Conservation (phyloP, 2,888 invertebrate species). For the Apoderus coryli region DNA sequence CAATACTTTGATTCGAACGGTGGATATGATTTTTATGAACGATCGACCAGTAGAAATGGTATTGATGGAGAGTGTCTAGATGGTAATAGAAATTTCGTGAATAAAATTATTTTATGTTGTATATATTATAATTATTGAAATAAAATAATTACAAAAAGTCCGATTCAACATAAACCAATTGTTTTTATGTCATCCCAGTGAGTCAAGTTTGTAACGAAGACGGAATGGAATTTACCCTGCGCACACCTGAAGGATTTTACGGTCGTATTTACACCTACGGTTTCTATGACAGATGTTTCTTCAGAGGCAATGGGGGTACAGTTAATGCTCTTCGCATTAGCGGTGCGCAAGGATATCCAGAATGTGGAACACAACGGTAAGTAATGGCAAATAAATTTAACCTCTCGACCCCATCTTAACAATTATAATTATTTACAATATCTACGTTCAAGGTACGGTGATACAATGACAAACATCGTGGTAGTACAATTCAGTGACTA, state of each 20-base stretch:
- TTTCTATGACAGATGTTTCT: conserved; percentile 81
- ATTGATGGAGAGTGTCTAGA: conserved; percentile 68
- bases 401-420: too few species aligned
- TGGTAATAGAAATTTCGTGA: too few species aligned
- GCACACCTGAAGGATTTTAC: conserved; percentile 77
- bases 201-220: conserved; percentile 86
- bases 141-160: neutral
- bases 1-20: conserved; percentile 70
- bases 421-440: too few species aligned
- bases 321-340: conserved; percentile 72
- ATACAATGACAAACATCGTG: conserved; percentile 86
- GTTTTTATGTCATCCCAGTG: too few species aligned
- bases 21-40: conserved; percentile 75
- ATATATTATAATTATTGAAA: too few species aligned
- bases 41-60: conserved; percentile 55
- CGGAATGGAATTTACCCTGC: conserved; percentile 84
- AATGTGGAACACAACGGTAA: conserved; percentile 76
- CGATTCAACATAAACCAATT: conserved; percentile 9
- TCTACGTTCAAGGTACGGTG: too few species aligned
- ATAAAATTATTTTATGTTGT: too few species aligned
- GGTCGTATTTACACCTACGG: conserved; percentile 87
- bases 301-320: conserved; percentile 78
- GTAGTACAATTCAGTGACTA: conserved; percentile 89
- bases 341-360: conserved; percentile 84
- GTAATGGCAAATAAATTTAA: too few species aligned